phyloP scores from a whole-genome alignment of 2,113 vertebrate species.

The Brachirus orientalis region DNA sequence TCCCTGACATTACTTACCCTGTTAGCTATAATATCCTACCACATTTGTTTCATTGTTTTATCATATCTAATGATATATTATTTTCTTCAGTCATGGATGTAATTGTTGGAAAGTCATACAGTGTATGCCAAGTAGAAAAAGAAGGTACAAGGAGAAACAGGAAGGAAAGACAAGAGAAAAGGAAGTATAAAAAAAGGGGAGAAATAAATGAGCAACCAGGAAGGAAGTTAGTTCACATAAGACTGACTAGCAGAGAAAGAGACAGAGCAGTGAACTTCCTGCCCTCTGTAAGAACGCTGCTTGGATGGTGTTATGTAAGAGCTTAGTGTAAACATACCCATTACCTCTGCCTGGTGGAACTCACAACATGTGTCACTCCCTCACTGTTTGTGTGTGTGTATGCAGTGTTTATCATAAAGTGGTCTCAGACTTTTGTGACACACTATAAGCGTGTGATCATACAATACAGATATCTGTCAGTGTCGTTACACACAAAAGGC shows the following conservation, averaged over 20 bases:
- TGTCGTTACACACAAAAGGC: constrained; percentile 31
- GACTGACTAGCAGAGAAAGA: constrained; percentile 46
- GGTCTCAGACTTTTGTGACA: not conserved
- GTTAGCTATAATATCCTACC: not conserved
- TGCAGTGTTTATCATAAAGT: not conserved
- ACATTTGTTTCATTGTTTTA: not conserved
- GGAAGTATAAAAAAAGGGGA: constrained; percentile 54
- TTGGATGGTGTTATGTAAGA: constrained; percentile 71
- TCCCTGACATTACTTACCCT: not conserved
- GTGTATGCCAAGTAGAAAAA: not conserved
- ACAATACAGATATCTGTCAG: constrained; percentile 30
- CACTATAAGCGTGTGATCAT: constrained; percentile 16
- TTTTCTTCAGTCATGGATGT: not conserved
- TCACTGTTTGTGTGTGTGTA: constrained; percentile 11
- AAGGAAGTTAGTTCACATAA: constrained; percentile 66
- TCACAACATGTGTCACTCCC: constrained; percentile 51
- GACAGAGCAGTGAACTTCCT: constrained; percentile 62
- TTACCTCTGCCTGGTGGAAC: constrained; percentile 66
- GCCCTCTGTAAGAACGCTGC: constrained; percentile 54
- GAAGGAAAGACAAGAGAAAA: constrained; percentile 11
- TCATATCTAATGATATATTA: not conserved
- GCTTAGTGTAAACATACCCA: constrained; percentile 60
- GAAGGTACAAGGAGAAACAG: constrained; percentile 14
- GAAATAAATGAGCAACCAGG: constrained; percentile 42
- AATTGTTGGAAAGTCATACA: not conserved